Evolutionary conservation across 2,888 invertebrate genomes (phyloP), one percentile per base, ranked within the genome.

Genomic region (Carpatolechia fugitivella): DNA sequence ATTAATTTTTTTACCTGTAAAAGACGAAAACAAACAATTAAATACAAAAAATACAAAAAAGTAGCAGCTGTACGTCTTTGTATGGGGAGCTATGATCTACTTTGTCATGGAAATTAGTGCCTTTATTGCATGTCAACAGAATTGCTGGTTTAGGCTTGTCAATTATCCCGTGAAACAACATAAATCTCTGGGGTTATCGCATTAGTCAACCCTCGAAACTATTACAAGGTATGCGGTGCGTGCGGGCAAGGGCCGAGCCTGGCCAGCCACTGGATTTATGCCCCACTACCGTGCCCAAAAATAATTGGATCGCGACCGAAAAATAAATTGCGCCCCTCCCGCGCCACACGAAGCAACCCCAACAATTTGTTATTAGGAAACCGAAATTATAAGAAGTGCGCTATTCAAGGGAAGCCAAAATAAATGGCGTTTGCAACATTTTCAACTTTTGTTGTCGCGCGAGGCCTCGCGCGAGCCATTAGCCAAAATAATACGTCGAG

Each of bases 271-370:
- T 78, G 81, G 84, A 84, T 84, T 85, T 82, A 82, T 86, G 78
- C 77, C 68, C 71, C 75, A 79, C 80, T 80, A 84, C 79, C 84
- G 76, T 80, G 81, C 82, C 85, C 80, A 77, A 82, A 87, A 89
- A 88, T 88, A 88, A 89, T 88, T 88, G 87, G 86, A 82, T 79
- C 69, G 77, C 78, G 77, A 80, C 80, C 84, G 84, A 83, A 85
- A 86, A 84, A 89, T 87, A 88, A 86, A 85, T 86, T 79, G 82
- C 74, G 68, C 68, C 65, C 66, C 66, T 69, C 60, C 64, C 65
- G 66, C 64, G 64, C 69, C 70, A 63, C 78, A 75, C 73, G 74
- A 72, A 76, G 74, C 74, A 75, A 74, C 76, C 77, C 70, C 63
- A 73, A 76, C 76, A 77, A 80, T 81, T 83, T 82, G 77, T 82